These are phyloP conservation scores for Numenius phaeopus DNA, from an alignment of 2,797 vertebrate species.

Conservation along the genomic window DNA sequence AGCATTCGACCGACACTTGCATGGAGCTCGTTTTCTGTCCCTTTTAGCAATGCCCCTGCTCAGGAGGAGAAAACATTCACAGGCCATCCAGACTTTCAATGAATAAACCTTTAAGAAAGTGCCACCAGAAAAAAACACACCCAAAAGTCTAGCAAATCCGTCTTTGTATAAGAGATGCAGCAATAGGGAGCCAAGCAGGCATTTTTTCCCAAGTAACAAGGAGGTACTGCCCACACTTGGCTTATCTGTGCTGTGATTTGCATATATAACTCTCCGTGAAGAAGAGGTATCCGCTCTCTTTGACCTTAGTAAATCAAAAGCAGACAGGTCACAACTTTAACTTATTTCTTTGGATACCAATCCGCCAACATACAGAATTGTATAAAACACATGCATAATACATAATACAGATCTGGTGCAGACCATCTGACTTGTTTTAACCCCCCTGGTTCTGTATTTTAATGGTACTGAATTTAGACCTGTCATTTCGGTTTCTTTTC, in stretches of 20 bases:
- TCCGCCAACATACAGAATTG: neutral
- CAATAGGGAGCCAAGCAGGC: neutral
- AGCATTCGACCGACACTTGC: neutral
- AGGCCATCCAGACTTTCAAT: neutral
- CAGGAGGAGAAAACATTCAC: neutral
- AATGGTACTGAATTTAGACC: constrained; percentile 34
- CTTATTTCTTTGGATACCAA: constrained; percentile 55
- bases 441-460: constrained; percentile 27
- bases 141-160: neutral
- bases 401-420: neutral
- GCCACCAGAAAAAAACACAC: neutral
- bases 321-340: constrained; percentile 60
- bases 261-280: constrained; percentile 58
- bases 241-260: constrained; percentile 56
- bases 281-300: constrained; percentile 57
- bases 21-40: neutral
- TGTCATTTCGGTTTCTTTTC: neutral
- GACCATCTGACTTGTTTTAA: constrained; percentile 65
- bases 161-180: neutral
- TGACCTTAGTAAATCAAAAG: constrained; percentile 68
- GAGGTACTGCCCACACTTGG: constrained; percentile 24
- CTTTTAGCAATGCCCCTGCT: neutral
- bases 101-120: constrained; percentile 3
- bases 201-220: constrained; percentile 12
- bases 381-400: constrained; percentile 46